phyloP scores from a whole-genome alignment of 2,888 invertebrate genomes.

The Aleiodes leptofemur region DNA sequence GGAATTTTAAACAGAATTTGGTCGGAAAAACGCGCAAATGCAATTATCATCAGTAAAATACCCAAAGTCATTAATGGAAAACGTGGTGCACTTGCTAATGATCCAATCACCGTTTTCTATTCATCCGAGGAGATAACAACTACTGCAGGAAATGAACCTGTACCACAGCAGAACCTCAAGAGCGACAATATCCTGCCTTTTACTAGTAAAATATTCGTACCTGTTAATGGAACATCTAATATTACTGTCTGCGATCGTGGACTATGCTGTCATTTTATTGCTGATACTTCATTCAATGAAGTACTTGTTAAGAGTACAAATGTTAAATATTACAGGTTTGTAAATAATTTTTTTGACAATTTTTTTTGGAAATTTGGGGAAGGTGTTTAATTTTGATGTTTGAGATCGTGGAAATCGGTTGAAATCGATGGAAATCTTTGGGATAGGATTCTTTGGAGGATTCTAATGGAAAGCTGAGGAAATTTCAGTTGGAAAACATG shows the following conservation, averaged over 20 bases:
- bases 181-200: constrained; percentile 53
- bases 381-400: too few species aligned
- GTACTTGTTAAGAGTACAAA: constrained; percentile 42
- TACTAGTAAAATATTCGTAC: constrained; percentile 54
- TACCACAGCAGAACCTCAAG: constrained; percentile 41
- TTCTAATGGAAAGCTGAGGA: too few species aligned
- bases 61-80: constrained; percentile 76
- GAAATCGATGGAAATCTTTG: too few species aligned
- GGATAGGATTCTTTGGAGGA: too few species aligned
- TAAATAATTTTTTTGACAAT: background rate
- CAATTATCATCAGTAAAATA: constrained; percentile 75
- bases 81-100: constrained; percentile 51
- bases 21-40: constrained; percentile 75
- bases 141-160: constrained; percentile 48
- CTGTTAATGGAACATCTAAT: constrained; percentile 46
- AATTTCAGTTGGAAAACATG: too few species aligned
- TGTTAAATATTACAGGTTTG: constrained; percentile 59
- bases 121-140: constrained; percentile 51
- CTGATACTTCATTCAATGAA: constrained; percentile 51
- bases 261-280: constrained; percentile 60
- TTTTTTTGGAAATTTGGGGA: too few species aligned
- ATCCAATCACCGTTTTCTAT: constrained; percentile 48
- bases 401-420: too few species aligned
- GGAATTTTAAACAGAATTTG: constrained; percentile 76
- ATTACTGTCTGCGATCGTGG: constrained; percentile 57